phyloP scores from a whole-genome alignment of 2,888 invertebrate species.

The Elmis aenea region DNA sequence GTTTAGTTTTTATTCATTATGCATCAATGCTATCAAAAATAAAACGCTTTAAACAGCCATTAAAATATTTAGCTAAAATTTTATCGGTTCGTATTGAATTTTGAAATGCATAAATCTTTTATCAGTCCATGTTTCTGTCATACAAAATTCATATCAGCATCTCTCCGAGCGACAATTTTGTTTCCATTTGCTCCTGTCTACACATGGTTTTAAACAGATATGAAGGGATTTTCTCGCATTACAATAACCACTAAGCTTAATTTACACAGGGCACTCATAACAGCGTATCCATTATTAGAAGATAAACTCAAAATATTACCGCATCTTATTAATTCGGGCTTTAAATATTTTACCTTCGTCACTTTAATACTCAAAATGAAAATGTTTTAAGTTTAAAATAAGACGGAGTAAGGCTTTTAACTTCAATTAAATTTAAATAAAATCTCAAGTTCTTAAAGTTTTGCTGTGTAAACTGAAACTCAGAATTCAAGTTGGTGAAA shows the following conservation, averaged over 20 bases:
- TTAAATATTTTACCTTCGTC: no score
- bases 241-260: not conserved
- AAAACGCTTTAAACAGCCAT: no score
- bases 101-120: slow-evolving; percentile 19
- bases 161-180: slow-evolving; percentile 16
- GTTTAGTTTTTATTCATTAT: no score
- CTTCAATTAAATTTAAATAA: slow-evolving; percentile 18
- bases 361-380: no score
- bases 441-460: slow-evolving; percentile 17
- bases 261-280: slow-evolving; percentile 1
- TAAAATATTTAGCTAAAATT: no score
- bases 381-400: no score
- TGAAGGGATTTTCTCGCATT: slow-evolving; percentile 3
- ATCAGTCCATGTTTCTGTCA: slow-evolving; percentile 16
- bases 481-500: slow-evolving; percentile 22
- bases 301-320: no score
- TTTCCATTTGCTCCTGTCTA: slow-evolving; percentile 8
- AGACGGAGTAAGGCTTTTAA: no score
- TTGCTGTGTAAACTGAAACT: slow-evolving; percentile 23
- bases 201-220: slow-evolving; percentile 3
- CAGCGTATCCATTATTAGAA: not conserved
- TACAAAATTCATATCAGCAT: slow-evolving; percentile 21
- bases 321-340: no score
- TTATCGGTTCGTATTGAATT: no score
- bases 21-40: no score